Evolutionary conservation across 2,888 invertebrate genomes (phyloP).

Genomic region (Taenaris catops): DNA sequence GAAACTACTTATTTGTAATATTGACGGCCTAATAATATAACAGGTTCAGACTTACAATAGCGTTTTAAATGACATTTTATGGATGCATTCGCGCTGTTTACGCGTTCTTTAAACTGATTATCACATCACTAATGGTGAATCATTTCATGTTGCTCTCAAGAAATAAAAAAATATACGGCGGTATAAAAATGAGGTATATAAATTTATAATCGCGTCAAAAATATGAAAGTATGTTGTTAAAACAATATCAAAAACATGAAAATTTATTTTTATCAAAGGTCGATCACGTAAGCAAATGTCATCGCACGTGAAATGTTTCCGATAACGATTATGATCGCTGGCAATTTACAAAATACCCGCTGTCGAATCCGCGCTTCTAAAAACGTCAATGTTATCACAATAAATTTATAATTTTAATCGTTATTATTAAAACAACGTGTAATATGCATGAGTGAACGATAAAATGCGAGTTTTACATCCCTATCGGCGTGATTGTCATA

Average conservation of each 20-base stretch:
- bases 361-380: slow-evolving; percentile 51
- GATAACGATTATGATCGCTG: slow-evolving; percentile 40
- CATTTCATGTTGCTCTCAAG: too few species aligned
- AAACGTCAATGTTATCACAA: slow-evolving; percentile 48
- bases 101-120: too few species aligned
- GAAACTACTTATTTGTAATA: too few species aligned
- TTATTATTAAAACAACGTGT: slow-evolving; percentile 67
- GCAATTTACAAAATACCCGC: slow-evolving; percentile 35
- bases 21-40: too few species aligned
- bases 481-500: slow-evolving; percentile 52
- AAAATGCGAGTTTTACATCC: slow-evolving; percentile 63
- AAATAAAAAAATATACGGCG: too few species aligned
- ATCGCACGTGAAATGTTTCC: slow-evolving; percentile 41
- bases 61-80: too few species aligned
- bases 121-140: too few species aligned
- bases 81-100: too few species aligned
- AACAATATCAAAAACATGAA: slow-evolving; percentile 22
- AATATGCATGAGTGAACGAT: slow-evolving; percentile 48
- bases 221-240: slow-evolving; percentile 23
- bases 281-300: slow-evolving; percentile 33
- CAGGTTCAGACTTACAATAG: too few species aligned
- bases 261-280: slow-evolving; percentile 25
- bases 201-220: slow-evolving; percentile 14
- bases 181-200: slow-evolving; percentile 20
- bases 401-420: slow-evolving; percentile 73